A percentile compares a stretch with the other conserved stretches of the same genome.
phyloP scores from a whole-genome alignment of 1,140 invertebrate species.

The Sarcophaga peregrina region DNA sequence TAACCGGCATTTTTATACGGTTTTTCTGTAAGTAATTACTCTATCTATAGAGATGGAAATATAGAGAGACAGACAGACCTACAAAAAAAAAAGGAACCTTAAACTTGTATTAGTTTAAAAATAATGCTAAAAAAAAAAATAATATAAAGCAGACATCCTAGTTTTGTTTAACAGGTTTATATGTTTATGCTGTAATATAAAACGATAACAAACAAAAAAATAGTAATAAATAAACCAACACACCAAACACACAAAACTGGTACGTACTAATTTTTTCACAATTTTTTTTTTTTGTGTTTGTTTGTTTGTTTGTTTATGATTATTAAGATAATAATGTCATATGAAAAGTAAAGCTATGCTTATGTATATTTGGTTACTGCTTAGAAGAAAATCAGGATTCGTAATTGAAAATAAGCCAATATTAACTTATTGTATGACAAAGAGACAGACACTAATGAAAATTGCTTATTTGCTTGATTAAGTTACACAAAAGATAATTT shows the following conservation, averaged over 20 bases:
- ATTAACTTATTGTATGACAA: not conserved
- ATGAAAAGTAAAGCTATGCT: not conserved
- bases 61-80: not conserved
- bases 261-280: slow-evolving; percentile 4
- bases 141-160: slow-evolving; percentile 4
- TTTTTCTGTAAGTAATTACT: slow-evolving; percentile 32
- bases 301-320: slow-evolving; percentile 28
- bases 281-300: too few relatives aligned
- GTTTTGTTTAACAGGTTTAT: slow-evolving; percentile 19
- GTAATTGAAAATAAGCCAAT: too few relatives aligned
- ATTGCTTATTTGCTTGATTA: slow-evolving; percentile 27
- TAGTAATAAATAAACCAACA: not conserved
- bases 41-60: not conserved
- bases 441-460: not conserved
- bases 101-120: not conserved
- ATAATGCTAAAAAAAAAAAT: not conserved
- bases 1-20: slow-evolving; percentile 36
- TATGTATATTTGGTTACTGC: not conserved
- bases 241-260: not conserved
- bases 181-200: not conserved
- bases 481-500: not conserved
- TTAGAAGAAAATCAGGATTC: too few relatives aligned
- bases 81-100: not conserved
- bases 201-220: not conserved
- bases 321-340: slow-evolving; percentile 27